phyloP scores from a whole-genome alignment of 30 jellyfish, hydroid and myxozoan genomes.

The Mastigias papua region DNA sequence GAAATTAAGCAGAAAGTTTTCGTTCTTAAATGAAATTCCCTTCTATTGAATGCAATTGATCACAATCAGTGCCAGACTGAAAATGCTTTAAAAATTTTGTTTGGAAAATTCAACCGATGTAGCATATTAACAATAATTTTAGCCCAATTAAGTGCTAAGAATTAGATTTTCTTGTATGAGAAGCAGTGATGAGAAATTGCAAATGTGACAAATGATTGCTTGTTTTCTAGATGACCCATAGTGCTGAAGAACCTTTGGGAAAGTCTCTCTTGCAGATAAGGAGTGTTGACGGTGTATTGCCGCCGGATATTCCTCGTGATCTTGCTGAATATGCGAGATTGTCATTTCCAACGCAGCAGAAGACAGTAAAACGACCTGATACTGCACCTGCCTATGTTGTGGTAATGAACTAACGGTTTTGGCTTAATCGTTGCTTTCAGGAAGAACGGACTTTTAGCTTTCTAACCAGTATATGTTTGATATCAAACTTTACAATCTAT shows the following conservation, averaged over 20 bases:
- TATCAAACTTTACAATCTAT: too few relatives aligned
- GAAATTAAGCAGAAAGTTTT: too few relatives aligned
- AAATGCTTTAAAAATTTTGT: too few relatives aligned
- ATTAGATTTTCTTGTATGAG: too few relatives aligned
- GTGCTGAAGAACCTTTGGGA: background rate
- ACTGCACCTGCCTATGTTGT: constrained; percentile 70
- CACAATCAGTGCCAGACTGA: background rate
- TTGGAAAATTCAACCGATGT: too few relatives aligned
- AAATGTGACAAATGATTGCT: background rate
- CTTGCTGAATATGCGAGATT: constrained; percentile 4
- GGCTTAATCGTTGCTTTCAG: background rate
- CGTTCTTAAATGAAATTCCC: background rate
- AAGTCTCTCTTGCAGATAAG: constrained; percentile 13
- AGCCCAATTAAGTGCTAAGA: too few relatives aligned
- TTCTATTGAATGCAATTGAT: background rate
- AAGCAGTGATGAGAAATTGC: background rate
- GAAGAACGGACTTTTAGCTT: background rate
- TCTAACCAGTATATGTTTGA: too few relatives aligned
- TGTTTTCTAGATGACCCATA: background rate
- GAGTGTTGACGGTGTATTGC: constrained; percentile 38
- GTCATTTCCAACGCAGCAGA: background rate
- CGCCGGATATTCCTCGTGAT: constrained; percentile 70
- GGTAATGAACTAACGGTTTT: background rate
- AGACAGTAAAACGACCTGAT: constrained; percentile 50
- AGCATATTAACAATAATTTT: too few relatives aligned